Evolutionary conservation across 2,888 invertebrate species (phyloP).

Genomic region (Oeneis ivallda): DNA sequence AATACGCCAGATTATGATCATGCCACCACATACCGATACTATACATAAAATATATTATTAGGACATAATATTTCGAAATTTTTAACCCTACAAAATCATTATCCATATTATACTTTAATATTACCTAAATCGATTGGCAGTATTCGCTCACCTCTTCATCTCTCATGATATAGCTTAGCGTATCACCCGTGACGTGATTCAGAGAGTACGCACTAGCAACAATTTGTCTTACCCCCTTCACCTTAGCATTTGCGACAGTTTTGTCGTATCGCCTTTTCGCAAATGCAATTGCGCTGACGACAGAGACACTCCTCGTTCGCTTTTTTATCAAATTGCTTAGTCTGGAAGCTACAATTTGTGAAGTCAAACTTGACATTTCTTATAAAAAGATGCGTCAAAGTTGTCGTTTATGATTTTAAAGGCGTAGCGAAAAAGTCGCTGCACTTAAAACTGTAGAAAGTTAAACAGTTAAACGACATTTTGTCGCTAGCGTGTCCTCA

Average conservation of each 20-base stretch:
- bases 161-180: conserved; percentile 66
- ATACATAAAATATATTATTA: conserved; percentile 74
- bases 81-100: conserved; percentile 73
- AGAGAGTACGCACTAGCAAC: conserved; percentile 1
- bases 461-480: too few species aligned
- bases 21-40: conserved; percentile 60
- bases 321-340: too few species aligned
- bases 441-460: too few species aligned
- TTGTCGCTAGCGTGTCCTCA: background rate
- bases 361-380: background rate
- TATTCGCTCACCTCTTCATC: conserved; percentile 66
- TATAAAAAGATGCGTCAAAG: background rate
- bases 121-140: conserved; percentile 80
- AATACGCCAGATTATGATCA: conserved; percentile 46
- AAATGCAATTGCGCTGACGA: background rate
- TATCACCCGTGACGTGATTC: conserved; percentile 52
- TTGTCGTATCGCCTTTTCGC: background rate
- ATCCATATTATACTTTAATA: conserved; percentile 62
- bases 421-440: background rate
- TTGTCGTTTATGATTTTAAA: background rate
- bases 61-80: conserved; percentile 75
- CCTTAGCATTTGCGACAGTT: background rate
- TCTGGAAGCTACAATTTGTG: too few species aligned
- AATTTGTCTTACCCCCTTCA: background rate
- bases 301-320: background rate